Base-by-base conservation (phyloP, 2,113 vertebrate species). In the Etheostoma spectabile region DNA sequence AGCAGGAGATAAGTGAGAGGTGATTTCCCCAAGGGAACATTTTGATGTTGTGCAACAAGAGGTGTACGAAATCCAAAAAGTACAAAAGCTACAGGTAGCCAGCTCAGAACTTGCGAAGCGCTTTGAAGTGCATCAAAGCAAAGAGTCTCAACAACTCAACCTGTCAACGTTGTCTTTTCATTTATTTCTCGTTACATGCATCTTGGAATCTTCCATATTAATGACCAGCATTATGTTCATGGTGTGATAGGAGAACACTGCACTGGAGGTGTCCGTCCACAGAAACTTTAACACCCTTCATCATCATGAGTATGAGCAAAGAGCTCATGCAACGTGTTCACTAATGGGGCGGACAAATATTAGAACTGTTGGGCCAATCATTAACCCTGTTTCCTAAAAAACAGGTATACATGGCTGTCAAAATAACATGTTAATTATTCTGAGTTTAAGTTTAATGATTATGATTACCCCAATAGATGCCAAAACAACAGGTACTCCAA, bases 171-270 rank as follows among this genome's bases (percentile, higher is more conserved):
- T 45, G 1, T 21, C 27, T 15, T 85, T 79, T 88, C 82, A 87
- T 86, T 75, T 33, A 83, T 64, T 27, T 56, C 66, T 48, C 46
- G 63, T 66, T 60, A 46, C 73, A 19, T 55, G 60, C 1, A 2
- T 75, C 84, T 83, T 38, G 8, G 53, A 78, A 57, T 70, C 42
- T 81, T 82, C 61, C 83, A 86, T 86, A 86, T 84, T 88, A 84
- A 84, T 77, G 83, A 82, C 64, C 33, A 22, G 79, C 55, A 49
- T 84, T 83, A 85, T 82, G 74, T 65, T 82, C 80, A 89, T 75
- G 30, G 35, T 1, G 13, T 57, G 59, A 83, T 69, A 70, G 80
- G 77, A 69, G 62, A 80, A 69, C 22, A 7, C 42, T 4, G 56
- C 84, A 6, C 79, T 78, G 79, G 79, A 80, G 86, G 79, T 76